Base-by-base conservation (phyloP, 53 echinoderm and acorn worm genomes). In the Holothuria scabra region DNA sequence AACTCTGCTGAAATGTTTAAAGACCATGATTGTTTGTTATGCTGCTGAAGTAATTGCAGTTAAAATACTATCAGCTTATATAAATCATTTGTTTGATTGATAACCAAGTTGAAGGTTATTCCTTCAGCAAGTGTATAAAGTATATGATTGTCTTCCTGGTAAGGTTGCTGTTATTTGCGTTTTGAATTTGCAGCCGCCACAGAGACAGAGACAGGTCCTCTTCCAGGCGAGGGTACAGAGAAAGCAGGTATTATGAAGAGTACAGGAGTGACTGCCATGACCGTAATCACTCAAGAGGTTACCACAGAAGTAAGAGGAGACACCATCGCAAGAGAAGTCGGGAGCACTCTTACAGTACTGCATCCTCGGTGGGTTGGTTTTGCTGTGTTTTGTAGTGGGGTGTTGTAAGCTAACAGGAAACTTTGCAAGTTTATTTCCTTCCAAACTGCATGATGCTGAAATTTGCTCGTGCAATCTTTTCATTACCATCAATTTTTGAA, bases 341-440 rank as follows among this genome's bases (percentile, higher is more conserved):
- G 5, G 60, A 60, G 38, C 61, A 59, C 41, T 60, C 60, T 5
- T 80, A 80, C 80, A 80, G 80, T 26, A 80, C 80, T 18, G 59
- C 80, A 8, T 80, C 80, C 30, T 80, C 62, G 80, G 80, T 80
- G 80, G 80, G 80, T 80, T 76, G 29, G 31, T 19, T 37, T 76
- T 76, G 41, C 52, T 52, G 52, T 3, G 18, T 52, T 52, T 8
- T 52, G 18, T 52, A 14, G 18, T 52, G 16, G 52, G 52, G 52
- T 52, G 52, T 52, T 52, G 14, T 16, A 16, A 41, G 41, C 41
- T 41, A 6, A 18, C 52, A 52, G 1, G 16, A 16, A 18, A 14
- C 14, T 52, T 52, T 52, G 52, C 52, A 52, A 18, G 52, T 52
- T 52, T 44, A 8, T 18, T 52, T 52, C 13, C 6, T 41, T 41